phyloP scores from a whole-genome alignment of 2,113 vertebrate species.

The Chloropsis cyanopogon region DNA sequence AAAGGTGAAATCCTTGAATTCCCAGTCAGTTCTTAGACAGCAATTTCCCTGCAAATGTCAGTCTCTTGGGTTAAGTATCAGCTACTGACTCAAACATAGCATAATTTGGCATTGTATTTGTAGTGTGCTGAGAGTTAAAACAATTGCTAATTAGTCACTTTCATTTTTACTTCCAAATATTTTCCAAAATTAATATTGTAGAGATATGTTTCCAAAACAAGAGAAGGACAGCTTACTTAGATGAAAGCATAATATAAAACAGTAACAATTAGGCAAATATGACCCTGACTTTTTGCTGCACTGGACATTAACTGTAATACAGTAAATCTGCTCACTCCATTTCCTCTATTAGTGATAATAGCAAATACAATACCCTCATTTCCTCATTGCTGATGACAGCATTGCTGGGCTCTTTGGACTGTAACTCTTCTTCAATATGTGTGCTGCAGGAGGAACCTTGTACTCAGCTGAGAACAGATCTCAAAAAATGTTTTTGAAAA shows the following conservation, averaged over 20 bases:
- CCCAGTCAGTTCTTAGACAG: neutral
- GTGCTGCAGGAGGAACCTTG: neutral
- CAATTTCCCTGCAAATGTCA: neutral
- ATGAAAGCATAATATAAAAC: neutral
- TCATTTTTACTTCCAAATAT: neutral
- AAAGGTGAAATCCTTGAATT: neutral
- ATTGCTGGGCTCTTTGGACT: neutral
- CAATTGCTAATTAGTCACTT: neutral
- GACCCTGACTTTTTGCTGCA: neutral
- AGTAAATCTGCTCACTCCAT: neutral
- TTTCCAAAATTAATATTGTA: neutral
- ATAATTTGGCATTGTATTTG: neutral
- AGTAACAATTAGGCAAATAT: neutral
- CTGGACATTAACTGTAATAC: neutral
- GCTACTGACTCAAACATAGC: neutral
- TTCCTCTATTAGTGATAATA: conserved; percentile 39
- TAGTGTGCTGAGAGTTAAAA: neutral
- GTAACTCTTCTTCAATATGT: neutral
- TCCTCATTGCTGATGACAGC: conserved; percentile 28
- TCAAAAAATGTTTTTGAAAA: neutral
- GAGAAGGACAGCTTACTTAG: neutral
- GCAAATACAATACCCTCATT: conserved; percentile 21
- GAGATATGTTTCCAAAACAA: neutral
- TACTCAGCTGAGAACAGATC: neutral
- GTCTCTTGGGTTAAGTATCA: neutral